These are phyloP conservation scores for Aphidius gifuensis DNA, from an alignment of 1,140 invertebrate species.

Conservation along the genomic window DNA sequence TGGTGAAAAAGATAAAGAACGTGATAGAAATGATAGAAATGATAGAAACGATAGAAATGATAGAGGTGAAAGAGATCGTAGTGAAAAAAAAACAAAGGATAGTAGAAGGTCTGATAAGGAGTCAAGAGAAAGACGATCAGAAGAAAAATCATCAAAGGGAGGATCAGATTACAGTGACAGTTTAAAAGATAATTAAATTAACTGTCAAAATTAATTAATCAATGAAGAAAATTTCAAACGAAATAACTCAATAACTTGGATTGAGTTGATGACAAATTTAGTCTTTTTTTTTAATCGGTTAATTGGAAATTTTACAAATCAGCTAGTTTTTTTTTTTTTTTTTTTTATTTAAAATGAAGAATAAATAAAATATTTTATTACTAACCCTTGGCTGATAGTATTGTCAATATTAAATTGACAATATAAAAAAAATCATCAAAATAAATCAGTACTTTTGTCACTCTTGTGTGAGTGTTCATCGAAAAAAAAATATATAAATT, in stretches of 20 bases:
- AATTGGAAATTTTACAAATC: too few species aligned
- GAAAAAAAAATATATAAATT: too few species aligned
- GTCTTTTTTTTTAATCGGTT: background rate
- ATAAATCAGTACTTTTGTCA: too few species aligned
- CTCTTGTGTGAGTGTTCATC: too few species aligned
- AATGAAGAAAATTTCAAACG: too few species aligned
- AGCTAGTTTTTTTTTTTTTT: background rate
- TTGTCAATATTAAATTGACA: too few species aligned
- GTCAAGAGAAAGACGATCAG: conserved; percentile 35
- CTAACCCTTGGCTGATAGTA: too few species aligned
- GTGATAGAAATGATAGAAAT: conserved; percentile 40
- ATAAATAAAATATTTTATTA: too few species aligned
- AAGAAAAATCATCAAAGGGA: conserved; percentile 46
- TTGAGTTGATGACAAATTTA: conserved; percentile 34
- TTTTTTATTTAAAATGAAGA: background rate
- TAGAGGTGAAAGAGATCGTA: conserved; percentile 24
- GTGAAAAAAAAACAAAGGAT: conserved; percentile 34
- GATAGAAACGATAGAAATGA: conserved; percentile 35
- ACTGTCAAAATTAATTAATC: too few species aligned
- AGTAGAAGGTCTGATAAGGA: conserved; percentile 41
- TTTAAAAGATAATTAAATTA: conserved; percentile 41
- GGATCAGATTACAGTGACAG: conserved; percentile 47
- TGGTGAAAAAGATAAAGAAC: conserved; percentile 47
- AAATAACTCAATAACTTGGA: too few species aligned
- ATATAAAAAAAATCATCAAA: too few species aligned